Base-by-base conservation (phyloP, 2,888 invertebrate species). In the Drosophila fulvimacula region DNA sequence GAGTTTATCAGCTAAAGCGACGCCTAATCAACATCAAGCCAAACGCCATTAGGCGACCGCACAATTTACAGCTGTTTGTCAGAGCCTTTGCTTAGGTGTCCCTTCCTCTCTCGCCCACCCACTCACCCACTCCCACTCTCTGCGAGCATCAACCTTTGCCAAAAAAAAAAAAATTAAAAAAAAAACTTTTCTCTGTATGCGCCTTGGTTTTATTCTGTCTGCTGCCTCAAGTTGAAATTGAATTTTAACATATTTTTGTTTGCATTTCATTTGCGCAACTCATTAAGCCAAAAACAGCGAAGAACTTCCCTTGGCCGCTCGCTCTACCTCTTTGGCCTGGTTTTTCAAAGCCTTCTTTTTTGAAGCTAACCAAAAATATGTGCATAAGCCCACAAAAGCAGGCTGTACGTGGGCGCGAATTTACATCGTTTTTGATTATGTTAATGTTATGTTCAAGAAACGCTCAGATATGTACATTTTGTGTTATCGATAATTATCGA, bases 1-100 rank as follows among this genome's bases (percentile, higher is more conserved):
- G 82, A 82, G 85, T 85, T 85, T 83, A 85, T 83, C 83, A 81
- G 81, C 72, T 81, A 76, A 82, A 83, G 82, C 83, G 83, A 77
- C 79, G 86, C 79, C 86, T 83, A 86, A 83, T 83, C 83, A 86
- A 83, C 86, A 83, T 69, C 81, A 78, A 71, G 64, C 81, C 80
- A 60, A 70, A 78, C 81, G 70, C 81, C 81, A 79, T 75, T 79
- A 76, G 83, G 71, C 79, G 78, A 76, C 84, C 81, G 73, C 83
- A 83, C 76, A 82, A 81, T 81, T 81, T 82, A 76, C 80, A 79
- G 76, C 80, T 79, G 73, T 79, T 76, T 79, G 76, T 69, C 70
- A 65, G 76, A 65, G 76, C 63, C 73, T 59, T 36, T 39, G 46
- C 48, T 32, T 17, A 39, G 10, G 5, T 24, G 9, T 36, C 24